phyloP scores from a whole-genome alignment of 92 coral and sea anemone species.

The Scolanthus callimorphus region DNA sequence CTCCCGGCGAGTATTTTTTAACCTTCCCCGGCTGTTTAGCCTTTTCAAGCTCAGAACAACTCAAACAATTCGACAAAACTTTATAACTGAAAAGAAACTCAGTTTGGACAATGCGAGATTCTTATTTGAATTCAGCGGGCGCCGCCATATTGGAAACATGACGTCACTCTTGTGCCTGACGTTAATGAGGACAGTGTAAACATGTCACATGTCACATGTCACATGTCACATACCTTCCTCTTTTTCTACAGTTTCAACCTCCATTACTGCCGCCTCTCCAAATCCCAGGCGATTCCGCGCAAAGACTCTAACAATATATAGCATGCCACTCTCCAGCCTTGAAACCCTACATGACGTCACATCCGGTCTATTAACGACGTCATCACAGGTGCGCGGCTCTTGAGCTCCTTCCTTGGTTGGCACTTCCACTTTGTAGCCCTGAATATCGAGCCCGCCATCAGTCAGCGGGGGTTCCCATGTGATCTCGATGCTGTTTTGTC shows the following conservation, averaged over 20 bases:
- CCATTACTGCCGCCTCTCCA: neutral
- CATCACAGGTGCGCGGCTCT: neutral
- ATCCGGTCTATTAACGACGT: neutral
- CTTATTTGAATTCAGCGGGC: no score
- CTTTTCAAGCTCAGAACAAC: no score
- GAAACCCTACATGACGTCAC: neutral
- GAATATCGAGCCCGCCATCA: constrained; percentile 13
- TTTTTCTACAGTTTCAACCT: neutral
- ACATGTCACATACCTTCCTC: no score
- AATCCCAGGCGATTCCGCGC: neutral
- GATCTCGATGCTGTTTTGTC: constrained; percentile 4
- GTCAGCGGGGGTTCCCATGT: constrained; percentile 10
- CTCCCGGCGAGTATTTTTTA: no score
- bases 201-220: no score
- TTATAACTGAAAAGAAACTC: no score
- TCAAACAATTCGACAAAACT: no score
- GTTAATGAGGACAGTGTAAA: no score
- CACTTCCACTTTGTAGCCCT: neutral
- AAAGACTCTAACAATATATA: neutral
- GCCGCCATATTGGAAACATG: no score
- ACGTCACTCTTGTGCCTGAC: no score
- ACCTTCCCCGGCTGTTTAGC: no score
- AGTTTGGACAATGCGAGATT: no score
- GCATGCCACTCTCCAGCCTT: neutral
- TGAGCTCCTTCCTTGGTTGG: neutral